These are phyloP conservation scores for Ormyrus thymus DNA, from an alignment of 2,888 invertebrate genomes.

Conservation along the genomic window DNA sequence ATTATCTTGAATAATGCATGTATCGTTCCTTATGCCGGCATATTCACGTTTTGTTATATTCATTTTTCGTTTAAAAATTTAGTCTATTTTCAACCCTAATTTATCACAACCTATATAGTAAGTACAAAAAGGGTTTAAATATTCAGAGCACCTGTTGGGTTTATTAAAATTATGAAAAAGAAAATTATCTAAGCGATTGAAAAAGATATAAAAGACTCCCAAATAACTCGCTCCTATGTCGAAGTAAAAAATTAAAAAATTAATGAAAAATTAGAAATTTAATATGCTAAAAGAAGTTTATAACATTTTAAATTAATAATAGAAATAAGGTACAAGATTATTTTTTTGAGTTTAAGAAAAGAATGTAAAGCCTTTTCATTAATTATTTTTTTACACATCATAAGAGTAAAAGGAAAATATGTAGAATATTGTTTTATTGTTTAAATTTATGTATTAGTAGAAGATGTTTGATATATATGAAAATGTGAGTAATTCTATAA, in stretches of 20 bases:
- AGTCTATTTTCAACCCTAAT: conserved; percentile 41
- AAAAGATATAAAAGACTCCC: conserved; percentile 55
- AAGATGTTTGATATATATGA: too few relatives aligned
- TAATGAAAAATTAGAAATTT: conserved; percentile 1
- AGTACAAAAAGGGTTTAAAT: conserved; percentile 43
- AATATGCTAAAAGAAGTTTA: conserved; percentile 9
- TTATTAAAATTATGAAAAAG: conserved; percentile 58
- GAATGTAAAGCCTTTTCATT: too few relatives aligned
- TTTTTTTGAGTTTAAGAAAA: neutral
- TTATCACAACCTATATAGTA: conserved; percentile 42
- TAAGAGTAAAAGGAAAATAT: too few relatives aligned
- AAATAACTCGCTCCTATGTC: conserved; percentile 62
- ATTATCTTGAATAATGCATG: conserved; percentile 70
- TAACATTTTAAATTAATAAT: neutral
- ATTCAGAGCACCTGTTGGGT: conserved; percentile 69
- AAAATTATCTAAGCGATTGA: conserved; percentile 28
- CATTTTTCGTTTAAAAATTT: conserved; percentile 57
- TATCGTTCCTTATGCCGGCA: conserved; percentile 72
- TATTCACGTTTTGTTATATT: conserved; percentile 67
- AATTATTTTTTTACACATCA: too few relatives aligned
- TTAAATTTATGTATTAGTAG: too few relatives aligned
- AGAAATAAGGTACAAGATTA: conserved; percentile 23
- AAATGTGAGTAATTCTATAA: too few relatives aligned
- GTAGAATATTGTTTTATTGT: too few relatives aligned
- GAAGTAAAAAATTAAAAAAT: conserved; percentile 56